Conservation (phyloP, 2,888 invertebrate species). For the Gymnocheta viridis region DNA sequence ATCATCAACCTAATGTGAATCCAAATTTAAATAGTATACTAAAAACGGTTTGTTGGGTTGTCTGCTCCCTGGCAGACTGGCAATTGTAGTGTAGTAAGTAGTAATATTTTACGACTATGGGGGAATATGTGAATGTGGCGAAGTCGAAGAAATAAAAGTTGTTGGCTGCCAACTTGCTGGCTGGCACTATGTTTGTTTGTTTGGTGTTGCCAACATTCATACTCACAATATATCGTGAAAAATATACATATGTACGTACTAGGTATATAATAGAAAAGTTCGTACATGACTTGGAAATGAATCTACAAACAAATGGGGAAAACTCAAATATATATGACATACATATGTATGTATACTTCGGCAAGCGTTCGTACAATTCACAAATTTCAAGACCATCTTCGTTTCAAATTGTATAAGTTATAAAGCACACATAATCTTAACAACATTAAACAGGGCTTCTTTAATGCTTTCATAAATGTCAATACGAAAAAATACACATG, state of each 20-base stretch:
- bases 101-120: neutral
- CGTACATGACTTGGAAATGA: slow-evolving; percentile 39
- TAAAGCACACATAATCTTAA: slow-evolving; percentile 10
- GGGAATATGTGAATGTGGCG: slow-evolving; percentile 16
- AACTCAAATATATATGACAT: neutral
- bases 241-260: neutral
- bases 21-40: neutral
- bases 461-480: neutral
- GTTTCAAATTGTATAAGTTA: slow-evolving; percentile 23
- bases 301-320: slow-evolving; percentile 27
- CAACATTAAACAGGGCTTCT: slow-evolving; percentile 10
- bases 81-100: neutral
- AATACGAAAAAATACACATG: neutral
- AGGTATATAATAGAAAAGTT: slow-evolving; percentile 26
- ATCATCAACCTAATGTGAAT: neutral
- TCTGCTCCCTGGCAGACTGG: neutral
- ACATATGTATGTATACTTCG: neutral
- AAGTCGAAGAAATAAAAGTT: slow-evolving; percentile 45
- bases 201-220: slow-evolving; percentile 38
- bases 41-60: slow-evolving; percentile 18
- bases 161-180: slow-evolving; percentile 46
- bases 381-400: slow-evolving; percentile 47
- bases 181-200: slow-evolving; percentile 21
- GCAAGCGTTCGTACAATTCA: slow-evolving; percentile 15
- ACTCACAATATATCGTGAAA: slow-evolving; percentile 6